Evolutionary conservation across 2,888 invertebrate genomes (phyloP).

Genomic region (Spialia ferax): DNA sequence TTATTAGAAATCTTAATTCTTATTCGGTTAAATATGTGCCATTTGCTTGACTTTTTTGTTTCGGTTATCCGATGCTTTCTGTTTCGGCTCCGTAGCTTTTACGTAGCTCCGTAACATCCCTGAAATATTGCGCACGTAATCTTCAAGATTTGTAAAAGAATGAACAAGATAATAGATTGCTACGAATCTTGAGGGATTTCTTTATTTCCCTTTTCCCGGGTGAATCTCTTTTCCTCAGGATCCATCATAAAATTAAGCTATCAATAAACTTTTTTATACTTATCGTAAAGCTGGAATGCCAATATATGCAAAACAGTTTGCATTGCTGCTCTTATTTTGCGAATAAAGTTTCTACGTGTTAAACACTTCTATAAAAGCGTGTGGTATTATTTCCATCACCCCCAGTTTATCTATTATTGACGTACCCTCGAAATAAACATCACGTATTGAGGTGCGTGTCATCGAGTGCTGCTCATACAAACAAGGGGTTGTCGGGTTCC

Average conservation of each 20-base stretch:
- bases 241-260: constrained; percentile 29
- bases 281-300: neutral
- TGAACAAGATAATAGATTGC: constrained; percentile 5
- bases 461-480: constrained; percentile 46
- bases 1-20: too few species aligned
- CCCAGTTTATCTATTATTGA: neutral
- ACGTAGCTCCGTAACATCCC: neutral
- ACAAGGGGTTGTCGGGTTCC: constrained; percentile 48
- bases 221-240: constrained; percentile 11
- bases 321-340: constrained; percentile 4
- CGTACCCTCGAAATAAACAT: constrained; percentile 39
- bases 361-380: neutral
- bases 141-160: neutral
- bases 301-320: constrained; percentile 29
- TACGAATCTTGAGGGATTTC: constrained; percentile 6
- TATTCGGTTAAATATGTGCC: too few species aligned
- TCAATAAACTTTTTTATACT: constrained; percentile 29
- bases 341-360: neutral
- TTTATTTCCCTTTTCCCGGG: constrained; percentile 11
- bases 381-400: neutral
- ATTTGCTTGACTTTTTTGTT: too few species aligned
- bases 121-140: neutral
- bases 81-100: too few species aligned
- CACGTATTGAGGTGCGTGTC: constrained; percentile 56
- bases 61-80: too few species aligned